These are phyloP conservation scores for Cynodonichthys magdalenae DNA, from an alignment of 2,797 vertebrate genomes.

Conservation along the genomic window DNA sequence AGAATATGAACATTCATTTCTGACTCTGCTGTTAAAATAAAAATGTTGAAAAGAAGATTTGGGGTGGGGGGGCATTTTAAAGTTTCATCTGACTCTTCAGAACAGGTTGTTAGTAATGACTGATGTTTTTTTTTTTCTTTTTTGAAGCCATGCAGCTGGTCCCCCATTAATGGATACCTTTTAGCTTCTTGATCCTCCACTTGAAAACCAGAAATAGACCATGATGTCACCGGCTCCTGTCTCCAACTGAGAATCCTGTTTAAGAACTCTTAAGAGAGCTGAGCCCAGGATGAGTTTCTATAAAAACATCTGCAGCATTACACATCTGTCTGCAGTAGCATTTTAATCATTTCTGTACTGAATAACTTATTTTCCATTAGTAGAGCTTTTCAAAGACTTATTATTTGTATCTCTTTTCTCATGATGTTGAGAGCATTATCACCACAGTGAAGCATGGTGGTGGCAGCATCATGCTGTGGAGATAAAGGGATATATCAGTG, in stretches of 20 bases:
- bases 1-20: constrained; percentile 10
- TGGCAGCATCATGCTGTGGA: no score
- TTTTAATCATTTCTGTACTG: neutral
- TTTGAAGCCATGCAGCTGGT: constrained; percentile 68
- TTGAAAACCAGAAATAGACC: constrained; percentile 74
- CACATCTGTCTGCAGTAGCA: constrained; percentile 1
- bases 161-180: constrained; percentile 71
- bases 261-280: constrained; percentile 53
- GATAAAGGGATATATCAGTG: no score
- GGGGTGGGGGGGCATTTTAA: no score
- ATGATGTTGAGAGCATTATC: no score
- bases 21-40: neutral
- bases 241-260: constrained; percentile 59
- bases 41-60: constrained; percentile 3
- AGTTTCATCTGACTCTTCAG: constrained; percentile 41
- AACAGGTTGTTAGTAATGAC: constrained; percentile 29
- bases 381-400: neutral
- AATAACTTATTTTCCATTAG: constrained; percentile 3
- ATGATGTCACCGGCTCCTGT: constrained; percentile 72
- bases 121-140: constrained; percentile 21
- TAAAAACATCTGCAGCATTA: neutral
- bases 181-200: constrained; percentile 74
- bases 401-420: neutral
- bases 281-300: constrained; percentile 26
- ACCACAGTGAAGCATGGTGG: no score